Base-by-base conservation (phyloP, 2,888 invertebrate genomes). In the Helicoverpa assulta region DNA sequence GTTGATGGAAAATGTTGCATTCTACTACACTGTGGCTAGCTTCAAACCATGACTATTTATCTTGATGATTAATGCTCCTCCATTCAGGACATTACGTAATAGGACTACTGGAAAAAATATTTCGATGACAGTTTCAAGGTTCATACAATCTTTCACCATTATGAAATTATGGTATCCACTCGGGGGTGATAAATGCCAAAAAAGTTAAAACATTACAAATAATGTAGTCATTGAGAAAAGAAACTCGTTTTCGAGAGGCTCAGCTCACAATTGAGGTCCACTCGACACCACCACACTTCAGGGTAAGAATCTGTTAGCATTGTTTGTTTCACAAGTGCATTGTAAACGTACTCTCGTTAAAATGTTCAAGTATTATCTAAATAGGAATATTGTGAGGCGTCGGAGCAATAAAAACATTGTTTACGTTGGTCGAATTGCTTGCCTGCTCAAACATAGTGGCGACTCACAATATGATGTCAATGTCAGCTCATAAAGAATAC, bases 261-360 rank as follows among this genome's bases (percentile, higher is more conserved):
- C 18, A 14, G n/a, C 53, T 16, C 52, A 58, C 58, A 21, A 33
- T 21, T 12, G 43, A 16, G 12, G 33, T 18, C 33, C 60, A 52
- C 57, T 65, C 40, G 47, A 59, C 40, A 59, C 14, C 19, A 33
- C 16, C 16, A 50, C 40, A 67, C 54, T 29, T 4, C 1, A 51
- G 37, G 10, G 51, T 40, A 72, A 47, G 16, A 71, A 61, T 72
- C 29, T 37, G 40, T 54, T 47, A 14, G 21, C 58, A 52, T 66
- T 71, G 51, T 66, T 75, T 62, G 40, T n/a, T 50, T 61, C 47
- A 0, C 26, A 78, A 78, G 54, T 43, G 37, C 37, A 40, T 55
- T 68, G 33, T 57, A 56, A 52, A 26, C 2, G 29, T 37, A 52
- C 51, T 52, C 4, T 37, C 21, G 53, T 53, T 51, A 19, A 43